Percentiles rank a stretch among this genome's conserved stretches.
Conservation (phyloP, 1,140 invertebrate genomes). For the Trichonephila clavata region DNA sequence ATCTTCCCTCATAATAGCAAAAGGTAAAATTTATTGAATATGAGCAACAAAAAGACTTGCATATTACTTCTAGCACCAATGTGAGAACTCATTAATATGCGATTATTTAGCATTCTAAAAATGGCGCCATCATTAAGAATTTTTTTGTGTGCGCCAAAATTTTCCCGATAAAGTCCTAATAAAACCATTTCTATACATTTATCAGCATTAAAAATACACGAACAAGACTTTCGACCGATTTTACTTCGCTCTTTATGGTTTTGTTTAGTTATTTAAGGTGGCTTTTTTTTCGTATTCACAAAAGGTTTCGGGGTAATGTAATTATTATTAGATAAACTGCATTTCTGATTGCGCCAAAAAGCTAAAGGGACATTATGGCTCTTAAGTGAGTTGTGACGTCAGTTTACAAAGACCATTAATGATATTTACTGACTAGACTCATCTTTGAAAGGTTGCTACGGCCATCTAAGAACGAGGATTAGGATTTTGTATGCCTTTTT, state of each 20-base stretch:
- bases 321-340: slow-evolving; percentile 67
- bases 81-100: slow-evolving; percentile 31
- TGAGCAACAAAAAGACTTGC: neutral
- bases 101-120: slow-evolving; percentile 63
- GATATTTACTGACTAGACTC: neutral
- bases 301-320: slow-evolving; percentile 57
- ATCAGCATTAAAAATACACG: slow-evolving; percentile 58
- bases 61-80: neutral
- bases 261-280: slow-evolving; percentile 53
- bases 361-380: slow-evolving; percentile 61
- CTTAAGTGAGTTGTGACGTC: slow-evolving; percentile 62
- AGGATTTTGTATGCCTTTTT: neutral
- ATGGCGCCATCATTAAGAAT: slow-evolving; percentile 47
- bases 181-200: slow-evolving; percentile 57
- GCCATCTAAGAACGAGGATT: neutral
- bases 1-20: neutral
- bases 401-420: slow-evolving; percentile 50
- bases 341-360: slow-evolving; percentile 56
- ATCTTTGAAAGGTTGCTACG: neutral
- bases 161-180: slow-evolving; percentile 60
- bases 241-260: slow-evolving; percentile 28
- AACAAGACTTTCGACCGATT: slow-evolving; percentile 44
- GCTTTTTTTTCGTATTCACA: slow-evolving; percentile 47
- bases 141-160: slow-evolving; percentile 20
- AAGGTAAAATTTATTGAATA: slow-evolving; percentile 27